phyloP scores from a whole-genome alignment of 2,113 vertebrate genomes.

The Micronycteris hirsuta region DNA sequence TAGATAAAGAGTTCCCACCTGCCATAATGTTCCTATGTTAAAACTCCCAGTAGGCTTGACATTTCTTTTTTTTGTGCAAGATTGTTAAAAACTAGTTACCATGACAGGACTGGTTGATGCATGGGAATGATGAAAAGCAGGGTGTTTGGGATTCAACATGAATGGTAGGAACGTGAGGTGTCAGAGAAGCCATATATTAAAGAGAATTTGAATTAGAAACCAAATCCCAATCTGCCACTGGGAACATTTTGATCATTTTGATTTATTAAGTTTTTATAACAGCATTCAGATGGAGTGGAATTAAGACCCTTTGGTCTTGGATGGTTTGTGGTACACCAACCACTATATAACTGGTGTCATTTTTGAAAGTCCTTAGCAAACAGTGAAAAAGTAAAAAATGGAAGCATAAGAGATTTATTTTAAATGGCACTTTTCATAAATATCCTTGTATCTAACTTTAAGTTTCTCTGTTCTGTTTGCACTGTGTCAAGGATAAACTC shows the following conservation, averaged over 20 bases:
- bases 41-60: conserved; percentile 70
- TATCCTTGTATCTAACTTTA: conserved; percentile 59
- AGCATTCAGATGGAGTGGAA: conserved; percentile 81
- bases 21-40: conserved; percentile 68
- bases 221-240: conserved; percentile 81
- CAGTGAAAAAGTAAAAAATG: conserved; percentile 58
- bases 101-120: conserved; percentile 71
- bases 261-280: conserved; percentile 88
- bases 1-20: conserved; percentile 73
- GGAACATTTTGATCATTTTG: conserved; percentile 89
- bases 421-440: conserved; percentile 41
- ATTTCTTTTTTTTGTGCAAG: conserved; percentile 72
- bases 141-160: conserved; percentile 81
- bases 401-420: background rate
- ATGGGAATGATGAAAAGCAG: conserved; percentile 79
- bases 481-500: background rate
- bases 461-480: conserved; percentile 55
- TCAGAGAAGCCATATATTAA: conserved; percentile 85
- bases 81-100: conserved; percentile 74
- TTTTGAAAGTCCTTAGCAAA: conserved; percentile 59
- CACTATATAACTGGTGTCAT: conserved; percentile 36
- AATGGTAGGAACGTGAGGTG: conserved; percentile 78
- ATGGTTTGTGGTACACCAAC: conserved; percentile 75
- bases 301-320: conserved; percentile 79
- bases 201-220: conserved; percentile 87